Base-by-base conservation (phyloP, 2,113 vertebrate genomes). In the Odocoileus hemionus region DNA sequence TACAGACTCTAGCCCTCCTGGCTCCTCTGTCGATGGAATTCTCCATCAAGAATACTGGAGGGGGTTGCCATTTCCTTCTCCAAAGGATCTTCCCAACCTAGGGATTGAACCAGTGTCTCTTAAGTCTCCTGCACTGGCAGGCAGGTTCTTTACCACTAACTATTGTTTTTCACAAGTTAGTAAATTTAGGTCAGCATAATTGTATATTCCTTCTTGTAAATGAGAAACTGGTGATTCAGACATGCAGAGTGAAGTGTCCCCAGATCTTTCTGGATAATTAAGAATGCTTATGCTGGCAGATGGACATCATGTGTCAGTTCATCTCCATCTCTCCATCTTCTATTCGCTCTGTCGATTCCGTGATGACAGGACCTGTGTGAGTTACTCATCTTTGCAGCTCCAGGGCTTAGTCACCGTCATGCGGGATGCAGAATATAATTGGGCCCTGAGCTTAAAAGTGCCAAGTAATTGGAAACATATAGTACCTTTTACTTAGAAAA, bases 1-100 rank as follows among this genome's bases (percentile, higher is more conserved):
- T 76, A 4, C 0, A 1, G 39, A 43, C 70, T 26, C 1, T 14
- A 43, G 70, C 23, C 39, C 23, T 0, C 23, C 12, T 43, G 70
- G 39, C 39, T 76, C 70, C 70, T 43, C 70, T 26, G 23, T 76
- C 70, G 23, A 13, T 76, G 23, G 39, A 3, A 43, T 43, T 43
- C 39, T 76, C 23, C 70, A 43, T 23, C 70, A 43, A 76, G 19
- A 36, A 70, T 39, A 3, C 19, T 39, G 67, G n/a, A 12, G 39
- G 14, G 70, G 23, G 70, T 43, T 76, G 36, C 23, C 6, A 76
- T 43, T 26, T 26, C 23, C 70, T 76, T 26, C 70, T 76, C 70
- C 70, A 76, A 23, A 12, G 36, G 39, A 43, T 76, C 36, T 76
- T 76, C 70, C 39, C 6, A 1, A 26, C 21, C 39, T 4, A 76